Percentiles rank a stretch among this genome's conserved stretches.
Conservation (phyloP, 2,888 invertebrate species). For the Eupithecia abbreviata region DNA sequence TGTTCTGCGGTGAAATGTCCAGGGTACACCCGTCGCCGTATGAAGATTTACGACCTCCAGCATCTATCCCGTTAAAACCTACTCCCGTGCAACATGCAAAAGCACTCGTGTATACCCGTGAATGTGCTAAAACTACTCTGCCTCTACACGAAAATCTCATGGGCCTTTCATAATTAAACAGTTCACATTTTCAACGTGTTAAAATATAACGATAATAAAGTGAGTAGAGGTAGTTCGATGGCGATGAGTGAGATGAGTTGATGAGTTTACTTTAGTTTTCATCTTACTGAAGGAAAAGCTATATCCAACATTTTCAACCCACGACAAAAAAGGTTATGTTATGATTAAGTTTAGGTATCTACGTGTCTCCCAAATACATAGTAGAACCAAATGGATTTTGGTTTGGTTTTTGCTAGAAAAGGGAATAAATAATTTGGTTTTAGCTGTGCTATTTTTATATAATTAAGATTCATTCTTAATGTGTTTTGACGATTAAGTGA, state of each 20-base stretch:
- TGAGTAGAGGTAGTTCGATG: background rate
- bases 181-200: background rate
- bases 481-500: too few relatives aligned
- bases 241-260: background rate
- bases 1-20: conserved; percentile 40
- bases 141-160: conserved; percentile 39
- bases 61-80: conserved; percentile 72
- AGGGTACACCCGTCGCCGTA: conserved; percentile 58
- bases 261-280: background rate
- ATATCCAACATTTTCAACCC: background rate
- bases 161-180: conserved; percentile 35
- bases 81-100: conserved; percentile 73
- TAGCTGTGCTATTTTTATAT: too few relatives aligned
- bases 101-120: conserved; percentile 66
- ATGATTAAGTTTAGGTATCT: too few relatives aligned
- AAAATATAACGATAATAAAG: background rate
- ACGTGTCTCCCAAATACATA: too few relatives aligned
- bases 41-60: conserved; percentile 67
- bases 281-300: background rate
- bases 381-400: too few relatives aligned
- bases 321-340: background rate
- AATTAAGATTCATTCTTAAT: too few relatives aligned
- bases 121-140: conserved; percentile 47
- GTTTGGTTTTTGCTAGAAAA: too few relatives aligned
- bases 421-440: too few relatives aligned